Conservation (phyloP, 2,888 invertebrate species). For the Stictocephala bisonia region DNA sequence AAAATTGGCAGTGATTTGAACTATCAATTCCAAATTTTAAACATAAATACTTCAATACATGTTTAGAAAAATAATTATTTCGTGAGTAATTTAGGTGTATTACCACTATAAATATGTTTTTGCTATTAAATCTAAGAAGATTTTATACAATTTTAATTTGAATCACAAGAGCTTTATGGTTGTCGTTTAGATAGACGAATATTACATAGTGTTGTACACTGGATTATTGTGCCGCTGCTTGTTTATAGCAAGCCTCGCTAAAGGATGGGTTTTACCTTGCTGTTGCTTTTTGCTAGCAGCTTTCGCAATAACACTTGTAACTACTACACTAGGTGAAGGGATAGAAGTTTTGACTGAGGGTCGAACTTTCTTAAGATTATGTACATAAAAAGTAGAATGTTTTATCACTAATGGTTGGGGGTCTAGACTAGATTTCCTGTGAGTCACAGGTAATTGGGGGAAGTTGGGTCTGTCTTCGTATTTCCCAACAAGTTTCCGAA, state of each 20-base stretch:
- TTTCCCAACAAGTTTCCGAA: conserved; percentile 79
- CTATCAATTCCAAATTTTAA: background rate
- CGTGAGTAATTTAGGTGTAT: conserved; percentile 7
- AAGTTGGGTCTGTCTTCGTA: conserved; percentile 69
- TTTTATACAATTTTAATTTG: conserved; percentile 28
- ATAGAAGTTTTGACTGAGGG: conserved; percentile 55
- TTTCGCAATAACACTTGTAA: conserved; percentile 76
- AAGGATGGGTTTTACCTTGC: conserved; percentile 92
- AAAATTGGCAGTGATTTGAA: conserved; percentile 24
- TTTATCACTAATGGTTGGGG: conserved; percentile 59
- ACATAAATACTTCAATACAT: background rate
- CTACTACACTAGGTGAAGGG: conserved; percentile 71
- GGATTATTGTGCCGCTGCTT: conserved; percentile 83
- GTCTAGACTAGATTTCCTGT: conserved; percentile 63
- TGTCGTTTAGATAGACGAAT: background rate
- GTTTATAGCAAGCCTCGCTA: conserved; percentile 85
- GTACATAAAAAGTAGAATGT: conserved; percentile 49
- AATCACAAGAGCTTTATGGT: conserved; percentile 33
- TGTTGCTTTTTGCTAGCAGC: conserved; percentile 84
- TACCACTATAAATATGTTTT: conserved; percentile 24
- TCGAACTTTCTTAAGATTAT: conserved; percentile 59
- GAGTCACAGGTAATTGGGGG: conserved; percentile 62
- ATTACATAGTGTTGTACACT: conserved; percentile 91
- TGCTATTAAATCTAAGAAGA: background rate
- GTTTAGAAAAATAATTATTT: conserved; percentile 35